phyloP scores from a whole-genome alignment of 2,797 vertebrate genomes.

The Synaphobranchus kaupii region DNA sequence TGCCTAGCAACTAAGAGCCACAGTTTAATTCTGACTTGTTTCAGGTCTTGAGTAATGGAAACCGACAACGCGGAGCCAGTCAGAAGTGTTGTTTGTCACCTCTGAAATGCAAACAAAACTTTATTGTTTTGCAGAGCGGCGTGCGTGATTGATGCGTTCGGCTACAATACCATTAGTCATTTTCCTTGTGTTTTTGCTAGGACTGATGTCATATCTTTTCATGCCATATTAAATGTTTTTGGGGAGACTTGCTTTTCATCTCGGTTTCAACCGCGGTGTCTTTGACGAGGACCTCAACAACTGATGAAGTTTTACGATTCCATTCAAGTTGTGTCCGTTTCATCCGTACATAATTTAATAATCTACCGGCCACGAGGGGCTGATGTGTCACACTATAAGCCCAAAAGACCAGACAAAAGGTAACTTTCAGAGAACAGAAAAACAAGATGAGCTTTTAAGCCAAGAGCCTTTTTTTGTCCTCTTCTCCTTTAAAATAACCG shows the following conservation, averaged over 20 bases:
- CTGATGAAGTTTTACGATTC: slow-evolving; percentile 87
- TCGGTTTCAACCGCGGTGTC: slow-evolving; percentile 55
- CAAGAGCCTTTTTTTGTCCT: slow-evolving; percentile 70
- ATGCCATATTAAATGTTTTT: slow-evolving; percentile 92
- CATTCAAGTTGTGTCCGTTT: slow-evolving; percentile 79
- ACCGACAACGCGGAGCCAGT: slow-evolving; percentile 97
- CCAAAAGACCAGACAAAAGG: slow-evolving; percentile 72
- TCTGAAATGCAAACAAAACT: slow-evolving; percentile 99
- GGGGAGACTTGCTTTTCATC: slow-evolving; percentile 84
- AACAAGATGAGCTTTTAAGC: slow-evolving; percentile 65
- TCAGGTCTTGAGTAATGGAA: slow-evolving; percentile 97
- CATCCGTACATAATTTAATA: slow-evolving; percentile 91
- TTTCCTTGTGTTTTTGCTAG: slow-evolving; percentile 90
- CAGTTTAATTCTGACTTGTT: slow-evolving; percentile 99
- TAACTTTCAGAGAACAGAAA: slow-evolving; percentile 70
- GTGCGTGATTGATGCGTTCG: slow-evolving; percentile 90
- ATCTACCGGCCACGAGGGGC: slow-evolving; percentile 75
- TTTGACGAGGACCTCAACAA: slow-evolving; percentile 72
- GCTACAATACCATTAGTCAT: slow-evolving; percentile 97
- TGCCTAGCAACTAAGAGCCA: slow-evolving; percentile 97
- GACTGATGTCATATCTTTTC: slow-evolving; percentile 99
- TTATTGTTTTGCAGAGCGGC: slow-evolving; percentile 92
- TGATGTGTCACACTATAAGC: slow-evolving; percentile 75
- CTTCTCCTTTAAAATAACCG: slow-evolving; percentile 52
- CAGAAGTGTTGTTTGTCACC: slow-evolving; percentile 98